Conservation (phyloP, 2,888 invertebrate genomes). For the Laspeyria flexula region DNA sequence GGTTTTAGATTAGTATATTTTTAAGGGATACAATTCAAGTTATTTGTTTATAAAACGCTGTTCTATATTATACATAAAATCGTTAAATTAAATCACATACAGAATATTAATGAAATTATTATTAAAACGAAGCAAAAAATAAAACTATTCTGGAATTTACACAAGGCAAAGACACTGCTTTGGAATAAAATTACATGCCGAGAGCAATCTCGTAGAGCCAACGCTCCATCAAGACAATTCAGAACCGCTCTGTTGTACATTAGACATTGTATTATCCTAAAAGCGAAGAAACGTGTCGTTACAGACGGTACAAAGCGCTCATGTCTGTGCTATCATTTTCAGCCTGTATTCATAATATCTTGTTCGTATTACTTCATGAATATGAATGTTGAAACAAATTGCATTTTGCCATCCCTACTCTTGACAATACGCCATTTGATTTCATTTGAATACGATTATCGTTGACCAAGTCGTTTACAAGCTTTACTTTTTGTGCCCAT, state of each 20-base stretch:
- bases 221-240: constrained; percentile 38
- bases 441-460: constrained; percentile 27
- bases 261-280: constrained; percentile 39
- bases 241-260: constrained; percentile 45
- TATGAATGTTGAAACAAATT: constrained; percentile 43
- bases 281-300: constrained; percentile 41
- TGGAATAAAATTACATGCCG: constrained; percentile 23
- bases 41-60: too few relatives aligned
- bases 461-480: constrained; percentile 23
- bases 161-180: neutral
- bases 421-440: constrained; percentile 34
- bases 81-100: too few relatives aligned
- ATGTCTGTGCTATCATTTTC: constrained; percentile 37
- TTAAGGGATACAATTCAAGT: too few relatives aligned
- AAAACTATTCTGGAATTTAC: too few relatives aligned
- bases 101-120: too few relatives aligned
- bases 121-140: too few relatives aligned
- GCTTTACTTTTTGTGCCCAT: too few relatives aligned
- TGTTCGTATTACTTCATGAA: constrained; percentile 39
- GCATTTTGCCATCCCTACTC: constrained; percentile 34
- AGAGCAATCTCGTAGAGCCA: constrained; percentile 34
- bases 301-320: constrained; percentile 34
- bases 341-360: constrained; percentile 34
- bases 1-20: too few relatives aligned
- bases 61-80: too few relatives aligned